Base-by-base conservation (phyloP, 2,888 invertebrate species). In the Nebria brevicollis region DNA sequence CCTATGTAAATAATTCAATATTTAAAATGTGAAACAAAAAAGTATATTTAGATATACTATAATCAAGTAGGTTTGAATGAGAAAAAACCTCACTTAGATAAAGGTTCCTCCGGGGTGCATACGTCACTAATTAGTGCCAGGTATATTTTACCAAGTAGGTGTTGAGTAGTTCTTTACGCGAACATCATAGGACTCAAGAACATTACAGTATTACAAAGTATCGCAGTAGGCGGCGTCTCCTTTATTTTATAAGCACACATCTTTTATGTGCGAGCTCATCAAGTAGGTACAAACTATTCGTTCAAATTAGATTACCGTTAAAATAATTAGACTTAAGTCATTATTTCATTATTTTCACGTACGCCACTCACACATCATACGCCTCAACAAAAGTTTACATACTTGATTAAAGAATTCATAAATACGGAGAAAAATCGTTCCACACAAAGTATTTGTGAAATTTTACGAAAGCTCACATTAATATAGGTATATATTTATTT, bases 281-380 rank as follows among this genome's bases (percentile, higher is more conserved):
- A 7, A 5, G 66, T 54, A 77, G 26, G n/a, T 34, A 72, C 34
- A 77, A 54, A 34, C 72, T 77, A 77, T 72, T 77, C 72, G 34
- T 54, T 54, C 13, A 77, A 54, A 64, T 10, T 34, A 64, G 72
- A 72, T 77, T 77, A 70, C 20, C 54, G 72, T 72, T 77, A 64
- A 64, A 72, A 77, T 77, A 72, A 77, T 77, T 64, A 77, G 77
- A 41, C n/a, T 65, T 70, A 70, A 70, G 25, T 13, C 70, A 70
- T 70, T 70, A 70, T 34, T 70, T 20, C 70, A 20, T 70, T 26
- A 54, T 54, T 11, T 54, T 8, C 54, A 54, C 8, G 54, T 13
- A 8, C 7, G 8, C 7, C 10, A 43, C 10, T 43, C 43, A 13
- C 54, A 5, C 7, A 34, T 34, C 5, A 34, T 34, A 34, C 1